A percentile compares a stretch with the other conserved stretches of the same genome.
phyloP scores from a whole-genome alignment of 2,797 vertebrate species.

The Chiloscyllium punctatum region DNA sequence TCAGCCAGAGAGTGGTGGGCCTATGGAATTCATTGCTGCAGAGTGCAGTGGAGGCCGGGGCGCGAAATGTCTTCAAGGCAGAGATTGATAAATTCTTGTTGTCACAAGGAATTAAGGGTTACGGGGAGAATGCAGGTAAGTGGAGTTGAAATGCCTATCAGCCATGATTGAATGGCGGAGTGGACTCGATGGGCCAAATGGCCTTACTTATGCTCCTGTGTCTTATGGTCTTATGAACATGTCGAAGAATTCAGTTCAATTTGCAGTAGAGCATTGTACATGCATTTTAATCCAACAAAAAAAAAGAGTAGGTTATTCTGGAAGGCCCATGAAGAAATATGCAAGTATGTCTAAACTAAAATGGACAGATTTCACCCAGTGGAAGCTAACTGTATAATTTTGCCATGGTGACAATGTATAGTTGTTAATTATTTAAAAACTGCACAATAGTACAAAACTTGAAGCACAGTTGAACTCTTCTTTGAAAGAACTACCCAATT shows the following conservation, averaged over 20 bases:
- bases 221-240: no score
- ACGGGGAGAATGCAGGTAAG: no score
- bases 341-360: neutral
- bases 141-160: no score
- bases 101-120: no score
- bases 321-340: neutral
- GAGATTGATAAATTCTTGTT: no score
- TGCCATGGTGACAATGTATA: neutral
- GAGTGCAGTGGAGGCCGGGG: no score
- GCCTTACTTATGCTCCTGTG: no score
- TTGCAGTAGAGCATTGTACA: neutral
- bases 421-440: neutral
- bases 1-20: no score
- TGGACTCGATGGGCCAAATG: no score
- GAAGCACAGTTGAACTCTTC: neutral
- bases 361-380: neutral
- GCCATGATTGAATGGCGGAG: no score
- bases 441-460: neutral
- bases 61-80: no score
- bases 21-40: no score
- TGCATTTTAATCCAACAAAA: neutral
- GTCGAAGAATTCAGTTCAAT: neutral
- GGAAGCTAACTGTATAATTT: neutral
- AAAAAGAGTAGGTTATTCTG: neutral
- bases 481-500: neutral